Base-by-base conservation (phyloP, 2,797 vertebrate genomes). In the Glossophaga mutica region DNA sequence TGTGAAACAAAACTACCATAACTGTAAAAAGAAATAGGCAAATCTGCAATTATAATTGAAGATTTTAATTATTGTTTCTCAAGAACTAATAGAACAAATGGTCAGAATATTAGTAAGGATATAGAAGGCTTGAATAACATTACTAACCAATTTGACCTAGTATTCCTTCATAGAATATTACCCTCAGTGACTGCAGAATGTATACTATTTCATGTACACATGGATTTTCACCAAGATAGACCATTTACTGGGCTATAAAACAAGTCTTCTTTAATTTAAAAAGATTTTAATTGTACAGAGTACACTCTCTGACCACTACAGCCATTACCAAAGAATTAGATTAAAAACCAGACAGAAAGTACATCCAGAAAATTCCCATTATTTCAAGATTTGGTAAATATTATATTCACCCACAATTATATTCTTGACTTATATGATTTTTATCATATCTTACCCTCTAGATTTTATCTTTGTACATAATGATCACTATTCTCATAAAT, bases 221-320 rank as follows among this genome's bases (percentile, higher is more conserved):
- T 70, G 46, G n/a, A 89, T 37, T 50, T 37, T 94, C 22, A 77
- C 76, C 74, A 87, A 82, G 24, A 71, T 19, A 77, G 32, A n/a
- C 2, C 24, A 90, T 86, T 90, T 93, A 18, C 62, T 87, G 46
- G 52, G 34, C 24, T 42, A 92, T 78, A 89, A 88, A 84, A 81
- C 34, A 96, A 86, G 44, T 32, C 77, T 87, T 92, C 46, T 50
- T 87, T 81, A 92, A 57, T 92, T 86, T 86, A 57, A 91, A 89
- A 82, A 39, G 21, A 77, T 39, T 94, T 24, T 94, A 84, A 55
- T 68, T 44, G 57, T 57, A 50, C 3, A 74, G 50, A 59, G 18
- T 59, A 70, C 74, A n/a, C 19, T 74, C 32, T 91, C 88, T 81
- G 29, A 85, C 21, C 55, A 94, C 44, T 81, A 67, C 1, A 93